Base-by-base conservation (phyloP, 2,797 vertebrate species). In the Cercopithecus neglectus region DNA sequence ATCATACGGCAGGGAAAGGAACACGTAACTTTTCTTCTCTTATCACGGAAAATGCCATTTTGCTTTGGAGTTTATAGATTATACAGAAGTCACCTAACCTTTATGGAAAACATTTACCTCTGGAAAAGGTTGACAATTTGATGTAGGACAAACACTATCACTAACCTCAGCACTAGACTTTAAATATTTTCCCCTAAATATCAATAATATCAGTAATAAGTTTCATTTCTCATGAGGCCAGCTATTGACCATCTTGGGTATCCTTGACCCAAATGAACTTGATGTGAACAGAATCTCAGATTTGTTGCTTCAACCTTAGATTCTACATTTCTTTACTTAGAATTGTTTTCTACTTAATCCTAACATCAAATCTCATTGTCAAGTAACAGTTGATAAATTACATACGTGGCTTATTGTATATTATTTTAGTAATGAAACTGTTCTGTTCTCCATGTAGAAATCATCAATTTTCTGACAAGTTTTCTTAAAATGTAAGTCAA, bases 101-200 rank as follows among this genome's bases (percentile, higher is more conserved):
- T 82, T 90, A 93, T 95, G 97, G 95, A 98, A 98, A 98, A 96
- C 78, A 80, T 93, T 95, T 95, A 93, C 82, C 93, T 93, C 96
- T 95, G 89, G 95, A 98, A 98, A 41, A 70, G 74, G 30, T 82
- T 14, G 48, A 83, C 30, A 39, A 46, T 88, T 39, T 89, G 14
- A 91, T 72, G 39, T 13, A 76, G 8, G 22, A 91, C 17, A 85
- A 81, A 55, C 48, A 75, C 1, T 53, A 59, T 41, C 61, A 92
- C 44, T 84, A 88, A 76, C 64, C 7, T 75, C 85, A 19, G 21
- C 8, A 41, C 13, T 39, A 89, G 19, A 50, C 33, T 81, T 94
- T 55, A 88, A 67, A 8, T 44, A 57, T n/a, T 50, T 46, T 28
- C 19, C 48, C 9, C 0, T 30, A 93, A 95, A 55, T 55, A 55